A percentile compares a stretch with the other conserved stretches of the same genome.
phyloP scores from a whole-genome alignment of 2,888 invertebrate genomes.

The Ganaspis brasiliensis region DNA sequence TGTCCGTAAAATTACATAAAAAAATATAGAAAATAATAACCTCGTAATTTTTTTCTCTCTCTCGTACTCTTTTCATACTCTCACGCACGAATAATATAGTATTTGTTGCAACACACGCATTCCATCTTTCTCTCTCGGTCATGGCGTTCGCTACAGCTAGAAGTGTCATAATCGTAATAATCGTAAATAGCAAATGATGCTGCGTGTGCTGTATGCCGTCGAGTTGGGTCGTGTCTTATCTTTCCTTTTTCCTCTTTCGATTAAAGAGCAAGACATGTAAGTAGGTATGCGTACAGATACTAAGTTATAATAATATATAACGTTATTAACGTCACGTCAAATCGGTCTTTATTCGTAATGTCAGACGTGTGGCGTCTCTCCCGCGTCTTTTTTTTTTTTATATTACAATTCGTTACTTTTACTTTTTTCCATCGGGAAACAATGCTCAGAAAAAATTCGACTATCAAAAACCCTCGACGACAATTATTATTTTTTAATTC shows the following conservation, averaged over 20 bases:
- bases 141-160: conserved; percentile 53
- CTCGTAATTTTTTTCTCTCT: conserved; percentile 67
- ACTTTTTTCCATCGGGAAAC: conserved; percentile 48
- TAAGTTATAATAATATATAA: conserved; percentile 62
- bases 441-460: no score
- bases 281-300: conserved; percentile 55
- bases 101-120: conserved; percentile 62
- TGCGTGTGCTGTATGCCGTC: conserved; percentile 58
- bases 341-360: conserved; percentile 6
- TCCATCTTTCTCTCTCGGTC: conserved; percentile 50
- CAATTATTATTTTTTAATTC: no score
- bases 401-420: conserved; percentile 35
- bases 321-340: conserved; percentile 42
- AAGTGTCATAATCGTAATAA: conserved; percentile 57
- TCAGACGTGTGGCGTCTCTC: conserved; percentile 2
- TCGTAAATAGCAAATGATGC: conserved; percentile 61
- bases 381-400: not conserved
- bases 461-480: conserved; percentile 58
- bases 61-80: conserved; percentile 49
- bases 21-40: conserved; percentile 81
- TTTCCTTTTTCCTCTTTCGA: conserved; percentile 44
- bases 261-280: conserved; percentile 61
- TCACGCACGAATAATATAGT: conserved; percentile 69
- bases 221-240: conserved; percentile 42
- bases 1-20: conserved; percentile 80